Conservation (phyloP, 2,797 vertebrate species). For the Monodelphis domestica region DNA sequence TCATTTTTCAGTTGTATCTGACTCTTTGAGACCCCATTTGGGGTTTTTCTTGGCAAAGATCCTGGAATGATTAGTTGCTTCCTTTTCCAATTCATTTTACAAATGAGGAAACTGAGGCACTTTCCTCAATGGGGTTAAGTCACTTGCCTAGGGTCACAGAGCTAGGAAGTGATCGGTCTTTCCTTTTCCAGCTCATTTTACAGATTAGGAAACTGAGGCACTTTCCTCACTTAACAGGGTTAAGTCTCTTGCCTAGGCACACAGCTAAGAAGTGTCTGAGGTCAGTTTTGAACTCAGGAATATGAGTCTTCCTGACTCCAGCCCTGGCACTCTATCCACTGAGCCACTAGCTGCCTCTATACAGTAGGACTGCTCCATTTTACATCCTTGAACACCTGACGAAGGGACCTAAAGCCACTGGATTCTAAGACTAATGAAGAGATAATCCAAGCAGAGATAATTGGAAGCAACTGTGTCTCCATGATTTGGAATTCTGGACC, state of each 20-base stretch:
- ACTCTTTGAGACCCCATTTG: neutral
- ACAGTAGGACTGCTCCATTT: constrained; percentile 3
- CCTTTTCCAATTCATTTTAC: neutral
- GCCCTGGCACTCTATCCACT: neutral
- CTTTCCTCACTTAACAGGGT: too few relatives aligned
- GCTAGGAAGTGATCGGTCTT: neutral
- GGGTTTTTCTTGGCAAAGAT: neutral
- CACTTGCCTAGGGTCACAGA: neutral
- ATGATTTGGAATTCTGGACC: too few relatives aligned
- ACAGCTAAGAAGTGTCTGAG: neutral
- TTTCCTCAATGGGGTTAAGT: neutral
- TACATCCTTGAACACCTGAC: neutral
- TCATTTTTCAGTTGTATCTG: neutral
- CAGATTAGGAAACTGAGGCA: neutral
- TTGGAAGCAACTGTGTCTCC: neutral
- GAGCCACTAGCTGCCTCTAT: neutral
- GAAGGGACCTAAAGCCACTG: neutral
- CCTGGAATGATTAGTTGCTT: neutral
- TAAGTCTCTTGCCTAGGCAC: neutral
- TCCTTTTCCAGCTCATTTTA: neutral
- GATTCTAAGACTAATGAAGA: neutral
- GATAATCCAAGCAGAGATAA: neutral
- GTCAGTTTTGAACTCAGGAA: neutral
- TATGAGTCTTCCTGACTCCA: neutral
- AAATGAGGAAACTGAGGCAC: neutral